Evolutionary conservation across 2,113 vertebrate genomes (phyloP).

Genomic region (Bothrops jararaca): DNA sequence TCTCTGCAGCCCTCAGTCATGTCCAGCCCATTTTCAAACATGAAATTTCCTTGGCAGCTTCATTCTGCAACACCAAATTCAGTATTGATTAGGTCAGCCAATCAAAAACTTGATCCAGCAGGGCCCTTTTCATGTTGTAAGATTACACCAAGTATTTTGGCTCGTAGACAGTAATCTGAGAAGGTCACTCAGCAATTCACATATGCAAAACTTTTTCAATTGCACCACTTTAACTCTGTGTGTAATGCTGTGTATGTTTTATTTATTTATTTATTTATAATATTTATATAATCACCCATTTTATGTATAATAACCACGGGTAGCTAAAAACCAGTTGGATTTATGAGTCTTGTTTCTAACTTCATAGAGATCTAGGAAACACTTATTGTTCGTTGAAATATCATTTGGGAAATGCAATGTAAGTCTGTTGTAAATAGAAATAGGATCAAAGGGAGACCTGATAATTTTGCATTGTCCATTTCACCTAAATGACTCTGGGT

Average conservation of each 20-base stretch:
- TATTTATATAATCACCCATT: neutral
- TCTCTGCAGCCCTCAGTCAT: neutral
- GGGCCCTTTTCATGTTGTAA: neutral
- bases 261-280: neutral
- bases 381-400: neutral
- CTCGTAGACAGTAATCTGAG: neutral
- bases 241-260: neutral
- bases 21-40: neutral
- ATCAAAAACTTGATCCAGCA: neutral
- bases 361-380: neutral
- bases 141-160: neutral
- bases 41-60: neutral
- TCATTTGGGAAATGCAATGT: neutral
- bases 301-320: neutral
- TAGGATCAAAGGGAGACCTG: neutral
- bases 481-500: neutral
- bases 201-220: neutral
- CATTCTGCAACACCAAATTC: neutral
- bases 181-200: neutral
- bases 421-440: neutral
- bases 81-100: neutral
- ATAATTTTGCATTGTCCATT: neutral
- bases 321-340: neutral
- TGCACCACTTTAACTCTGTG: neutral
- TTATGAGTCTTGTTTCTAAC: neutral